These are phyloP conservation scores for Carcinoscorpius rotundicauda DNA, from an alignment of 1,140 invertebrate species.

Conservation along the genomic window DNA sequence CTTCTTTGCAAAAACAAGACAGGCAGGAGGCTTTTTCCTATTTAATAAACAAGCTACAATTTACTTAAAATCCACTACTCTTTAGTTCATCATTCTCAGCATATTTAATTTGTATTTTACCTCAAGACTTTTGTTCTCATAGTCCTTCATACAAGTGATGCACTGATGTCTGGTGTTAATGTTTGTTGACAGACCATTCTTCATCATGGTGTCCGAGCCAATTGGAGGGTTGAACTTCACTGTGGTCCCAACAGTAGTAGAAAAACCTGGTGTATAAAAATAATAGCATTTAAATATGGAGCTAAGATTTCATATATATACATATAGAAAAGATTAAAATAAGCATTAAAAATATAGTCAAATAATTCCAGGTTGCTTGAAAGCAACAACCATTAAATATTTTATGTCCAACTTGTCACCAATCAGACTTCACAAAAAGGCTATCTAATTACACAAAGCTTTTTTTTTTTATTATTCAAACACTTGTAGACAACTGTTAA, in stretches of 20 bases:
- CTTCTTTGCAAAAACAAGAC: too few relatives aligned
- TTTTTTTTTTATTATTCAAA: too few relatives aligned
- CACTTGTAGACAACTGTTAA: too few relatives aligned
- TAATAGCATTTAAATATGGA: neutral
- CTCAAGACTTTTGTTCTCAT: conserved; percentile 85
- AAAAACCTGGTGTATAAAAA: neutral
- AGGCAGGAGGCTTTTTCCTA: too few relatives aligned
- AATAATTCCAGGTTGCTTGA: too few relatives aligned
- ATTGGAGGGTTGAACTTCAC: conserved; percentile 75
- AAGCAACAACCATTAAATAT: too few relatives aligned
- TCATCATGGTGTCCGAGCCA: conserved; percentile 82
- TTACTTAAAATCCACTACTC: too few relatives aligned
- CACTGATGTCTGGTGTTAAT: conserved; percentile 88
- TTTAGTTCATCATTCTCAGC: too few relatives aligned
- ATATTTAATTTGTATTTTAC: conserved; percentile 20
- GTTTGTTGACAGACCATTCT: conserved; percentile 62
- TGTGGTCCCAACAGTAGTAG: conserved; percentile 49
- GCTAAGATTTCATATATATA: neutral
- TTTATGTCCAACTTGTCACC: too few relatives aligned
- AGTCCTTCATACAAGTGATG: conserved; percentile 96
- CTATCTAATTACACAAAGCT: too few relatives aligned
- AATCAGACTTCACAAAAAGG: too few relatives aligned
- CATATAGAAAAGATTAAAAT: neutral
- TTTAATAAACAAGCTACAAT: too few relatives aligned
- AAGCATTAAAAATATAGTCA: neutral